Percentiles rank a stretch among this genome's conserved stretches.
phyloP scores from a whole-genome alignment of 2,888 invertebrate species.

The Ferdinandea cuprea region DNA sequence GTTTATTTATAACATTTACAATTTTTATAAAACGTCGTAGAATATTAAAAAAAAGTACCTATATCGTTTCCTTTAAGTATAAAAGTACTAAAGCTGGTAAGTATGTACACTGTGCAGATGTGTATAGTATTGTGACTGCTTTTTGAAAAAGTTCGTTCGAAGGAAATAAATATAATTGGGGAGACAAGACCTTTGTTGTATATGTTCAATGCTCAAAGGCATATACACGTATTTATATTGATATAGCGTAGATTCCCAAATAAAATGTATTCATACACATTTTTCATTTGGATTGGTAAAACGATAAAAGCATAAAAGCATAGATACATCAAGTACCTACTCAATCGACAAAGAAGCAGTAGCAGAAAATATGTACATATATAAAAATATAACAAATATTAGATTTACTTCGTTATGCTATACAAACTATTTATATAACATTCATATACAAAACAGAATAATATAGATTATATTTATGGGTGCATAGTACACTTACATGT shows the following conservation, averaged over 20 bases:
- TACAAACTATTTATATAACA: too few species aligned
- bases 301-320: constrained; percentile 16
- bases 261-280: constrained; percentile 1
- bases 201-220: background rate
- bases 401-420: too few species aligned
- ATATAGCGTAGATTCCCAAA: constrained; percentile 20
- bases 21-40: background rate
- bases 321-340: constrained; percentile 32
- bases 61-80: background rate
- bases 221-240: constrained; percentile 4
- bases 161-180: constrained; percentile 41
- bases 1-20: background rate
- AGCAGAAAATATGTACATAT: too few species aligned
- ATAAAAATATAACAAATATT: too few species aligned
- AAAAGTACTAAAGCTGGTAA: background rate
- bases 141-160: constrained; percentile 33
- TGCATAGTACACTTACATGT: too few species aligned
- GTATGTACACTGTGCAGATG: background rate
- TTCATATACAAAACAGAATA: too few species aligned
- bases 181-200: constrained; percentile 22
- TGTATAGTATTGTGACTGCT: constrained; percentile 18
- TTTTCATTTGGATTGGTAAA: constrained; percentile 31
- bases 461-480: too few species aligned
- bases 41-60: background rate
- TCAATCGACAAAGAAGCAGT: background rate